Base-by-base conservation (phyloP, 1,140 invertebrate genomes). In the Subanguina moxae region DNA sequence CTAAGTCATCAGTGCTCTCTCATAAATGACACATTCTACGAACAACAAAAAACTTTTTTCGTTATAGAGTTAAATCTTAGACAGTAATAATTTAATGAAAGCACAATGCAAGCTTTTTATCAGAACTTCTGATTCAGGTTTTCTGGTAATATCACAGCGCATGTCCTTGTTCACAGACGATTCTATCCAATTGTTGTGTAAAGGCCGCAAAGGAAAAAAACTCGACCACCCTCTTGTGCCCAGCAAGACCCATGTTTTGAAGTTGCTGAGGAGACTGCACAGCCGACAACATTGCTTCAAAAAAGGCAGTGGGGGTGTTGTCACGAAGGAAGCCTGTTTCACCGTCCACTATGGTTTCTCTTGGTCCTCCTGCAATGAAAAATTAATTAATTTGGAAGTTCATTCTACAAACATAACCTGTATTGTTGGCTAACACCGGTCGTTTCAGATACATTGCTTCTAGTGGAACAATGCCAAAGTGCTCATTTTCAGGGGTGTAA, bases 401-500 rank as follows among this genome's bases (percentile, higher is more conserved):
- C n/a, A 52, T 11, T 21, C 1, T 52, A 19, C 48, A 52, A 52
- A 52, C 11, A 8, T 52, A 7, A 52, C 48, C 48, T 52, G 48
- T 68, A 80, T 93, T 91, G 0, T 91, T 89, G 0, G 95, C 96
- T 73, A 99, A 89, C 0, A 99, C 94, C 21, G 94, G 93, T 78
- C 91, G 90, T 28, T 86, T 85, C 79, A 89, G 88, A 80, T 91
- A 93, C 96, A 99, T 99, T 0, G 94, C 93, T 86, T 99, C 96
- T 61, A 99, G 84, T 0, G 96, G 96, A 8, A 99, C 96, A 80
- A 99, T 99, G 5, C 96, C 96, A 87, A 99, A 99, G 86, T 99
- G 96, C 83, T 99, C 96, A 83, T 91, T 92, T 0, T 89, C 87
- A 3, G 96, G 96, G 21, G 96, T 99, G 75, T 99, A 99, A 17